Base-by-base conservation (phyloP, 1,140 invertebrate species). In the Gryllus bimaculatus region DNA sequence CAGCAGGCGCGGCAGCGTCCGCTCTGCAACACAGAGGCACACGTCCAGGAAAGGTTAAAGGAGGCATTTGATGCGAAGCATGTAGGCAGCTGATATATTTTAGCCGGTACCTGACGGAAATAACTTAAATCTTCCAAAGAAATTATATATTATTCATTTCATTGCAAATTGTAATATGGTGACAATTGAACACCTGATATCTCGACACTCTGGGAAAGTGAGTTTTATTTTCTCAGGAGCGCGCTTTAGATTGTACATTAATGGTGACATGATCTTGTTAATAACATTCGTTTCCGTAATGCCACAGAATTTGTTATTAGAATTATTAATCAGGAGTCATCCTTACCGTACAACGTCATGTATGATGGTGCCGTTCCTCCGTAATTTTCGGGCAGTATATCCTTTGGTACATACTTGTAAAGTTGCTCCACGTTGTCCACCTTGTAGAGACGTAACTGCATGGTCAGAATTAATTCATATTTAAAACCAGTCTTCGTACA, bases 361-460 rank as follows among this genome's bases (percentile, higher is more conserved):
- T 66, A 18, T 18, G 54, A 13, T 66, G 54, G 54, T 66, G 54
- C 54, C 18, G 18, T 13, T 13, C 54, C 54, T 66, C 54, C 54
- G 18, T 78, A 78, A 73, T 73, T 54, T 0, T 78, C 54, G 10
- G 78, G 78, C 10, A 78, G 49, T 74, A 78, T 78, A 7, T 78
- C 78, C 47, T 78, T 47, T 8, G 78, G 78, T 0, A 78, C 47
- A 21, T 73, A 20, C n/a, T 78, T 78, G 18, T 48, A 77, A 7
- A 77, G 20, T 48, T 66, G 54, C 54, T 66, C 54, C 18, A 66
- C 54, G 10, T 10, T 13, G 10, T 66, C 54, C 2, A 13, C 54
- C 10, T 10, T 66, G 54, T 66, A 66, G 54, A 66, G 54, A 66
- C 18, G 54, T 66, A 66, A 18, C 54, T 66, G 54, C 54, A 66